Evolutionary conservation across 2,888 invertebrate genomes (phyloP).

Genomic region (Polydrusus pterygomalis): DNA sequence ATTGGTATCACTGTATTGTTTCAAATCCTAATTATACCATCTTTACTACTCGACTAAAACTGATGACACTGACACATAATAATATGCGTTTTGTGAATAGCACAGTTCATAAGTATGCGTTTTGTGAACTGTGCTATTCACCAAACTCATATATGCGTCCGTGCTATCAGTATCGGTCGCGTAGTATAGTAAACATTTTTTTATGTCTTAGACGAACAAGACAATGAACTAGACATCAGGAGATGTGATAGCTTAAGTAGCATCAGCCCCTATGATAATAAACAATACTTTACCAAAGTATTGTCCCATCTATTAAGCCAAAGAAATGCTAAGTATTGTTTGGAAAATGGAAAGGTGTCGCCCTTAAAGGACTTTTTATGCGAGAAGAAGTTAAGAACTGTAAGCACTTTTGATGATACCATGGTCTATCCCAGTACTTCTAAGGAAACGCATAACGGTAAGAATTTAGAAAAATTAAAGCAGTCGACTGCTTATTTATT

Average conservation of each 20-base stretch:
- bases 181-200: too few species aligned
- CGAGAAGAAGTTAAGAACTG: slow-evolving; percentile 46
- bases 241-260: slow-evolving; percentile 50
- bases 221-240: slow-evolving; percentile 13
- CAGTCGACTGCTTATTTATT: too few species aligned
- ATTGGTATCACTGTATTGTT: too few species aligned
- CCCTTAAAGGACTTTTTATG: slow-evolving; percentile 50
- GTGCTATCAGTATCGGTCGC: too few species aligned
- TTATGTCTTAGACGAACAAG: slow-evolving; percentile 38
- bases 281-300: slow-evolving; percentile 57
- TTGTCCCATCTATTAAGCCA: slow-evolving; percentile 59
- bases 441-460: slow-evolving; percentile 43
- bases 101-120: too few species aligned
- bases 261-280: slow-evolving; percentile 42
- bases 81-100: too few species aligned
- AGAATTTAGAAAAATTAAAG: too few species aligned
- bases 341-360: slow-evolving; percentile 26
- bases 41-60: too few species aligned
- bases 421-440: slow-evolving; percentile 29
- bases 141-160: too few species aligned
- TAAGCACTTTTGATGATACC: slow-evolving; percentile 26
- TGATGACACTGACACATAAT: too few species aligned
- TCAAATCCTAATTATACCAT: too few species aligned
- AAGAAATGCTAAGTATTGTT: slow-evolving; percentile 41
- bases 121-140: too few species aligned